phyloP scores from a whole-genome alignment of 2,888 invertebrate species.

The Julus scandinavius region DNA sequence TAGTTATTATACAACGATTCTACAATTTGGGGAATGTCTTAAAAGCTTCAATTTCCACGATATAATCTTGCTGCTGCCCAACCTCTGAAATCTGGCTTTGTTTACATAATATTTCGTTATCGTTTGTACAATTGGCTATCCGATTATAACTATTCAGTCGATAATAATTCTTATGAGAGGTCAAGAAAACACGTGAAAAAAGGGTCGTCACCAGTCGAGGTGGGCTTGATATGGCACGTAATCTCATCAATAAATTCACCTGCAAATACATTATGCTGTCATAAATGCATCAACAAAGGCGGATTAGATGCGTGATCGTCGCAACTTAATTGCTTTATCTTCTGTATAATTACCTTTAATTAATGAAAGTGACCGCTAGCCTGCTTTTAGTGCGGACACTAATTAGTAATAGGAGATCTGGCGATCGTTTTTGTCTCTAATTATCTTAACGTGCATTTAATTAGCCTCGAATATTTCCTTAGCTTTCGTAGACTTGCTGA shows the following conservation, averaged over 20 bases:
- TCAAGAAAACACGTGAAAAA: not conserved
- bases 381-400: not conserved
- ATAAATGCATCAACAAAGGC: not conserved
- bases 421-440: not conserved
- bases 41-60: too few species aligned
- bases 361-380: slow-evolving; percentile 9
- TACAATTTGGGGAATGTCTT: too few species aligned
- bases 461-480: not conserved
- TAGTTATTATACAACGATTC: too few species aligned
- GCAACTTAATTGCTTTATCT: slow-evolving; percentile 1
- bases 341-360: slow-evolving; percentile 37
- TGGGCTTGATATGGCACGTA: not conserved
- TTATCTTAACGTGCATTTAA: not conserved
- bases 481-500: too few species aligned
- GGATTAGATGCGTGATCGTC: not conserved
- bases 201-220: not conserved
- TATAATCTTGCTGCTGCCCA: too few species aligned
- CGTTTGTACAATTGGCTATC: too few species aligned
- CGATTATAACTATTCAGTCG: not conserved
- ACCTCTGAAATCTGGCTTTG: too few species aligned
- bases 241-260: slow-evolving; percentile 17
- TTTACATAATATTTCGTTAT: too few species aligned
- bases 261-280: slow-evolving; percentile 1
- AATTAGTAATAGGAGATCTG: slow-evolving; percentile 6
- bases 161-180: not conserved